Evolutionary conservation across 2,888 invertebrate genomes (phyloP), one percentile per base, ranked within the genome.

Genomic region (Diarsia brunnea): DNA sequence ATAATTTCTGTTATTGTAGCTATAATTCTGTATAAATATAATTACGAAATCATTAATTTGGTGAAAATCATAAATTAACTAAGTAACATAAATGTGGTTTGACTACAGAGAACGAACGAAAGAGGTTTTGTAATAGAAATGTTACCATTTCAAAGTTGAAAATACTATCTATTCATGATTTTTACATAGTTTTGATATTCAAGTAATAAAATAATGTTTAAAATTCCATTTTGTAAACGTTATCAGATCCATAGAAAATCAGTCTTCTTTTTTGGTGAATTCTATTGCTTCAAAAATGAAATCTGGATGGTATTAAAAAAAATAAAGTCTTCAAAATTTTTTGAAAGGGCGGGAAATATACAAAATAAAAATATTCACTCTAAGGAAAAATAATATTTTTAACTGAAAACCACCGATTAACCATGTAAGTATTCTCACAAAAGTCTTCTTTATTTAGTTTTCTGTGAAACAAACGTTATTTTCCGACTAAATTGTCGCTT

Each of bases 321-420:
- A 88, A 89, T 87, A 82, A 78, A 70, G 69, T 75, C 70, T 43
- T 49, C 64, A 84, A 87, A 87, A 86, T 75, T 64, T 71, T 82
- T 84, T 85, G 72, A 90, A 89, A 89, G 87, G 90, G 93, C 93
- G 93, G 92, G 93, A 93, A 93, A 90, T 89, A 88, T 79, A 82
- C 82, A 90, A 90, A 89, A 81, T 84, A 84, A 79, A 82, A 76
- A 78, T 77, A 75, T 61, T 84, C 73, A 55, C 51, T 53, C 61
- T 0, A 69, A 16, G 47, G 43, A 73, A 84, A 66, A 81, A 73
- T 76, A 73, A 72, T 72, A 79, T 72, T 80, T 75, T 80, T 84
- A 43, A 75, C 74, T 68, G 76, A 83, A 79, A 83, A 77, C 76
- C 69, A 73, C 73, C 69, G 68, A 80, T 78, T 76, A 79, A 79